A percentile compares a stretch with the other conserved stretches of the same genome.
phyloP scores from a whole-genome alignment of 2,797 vertebrate genomes.

The Chelon labrosus region DNA sequence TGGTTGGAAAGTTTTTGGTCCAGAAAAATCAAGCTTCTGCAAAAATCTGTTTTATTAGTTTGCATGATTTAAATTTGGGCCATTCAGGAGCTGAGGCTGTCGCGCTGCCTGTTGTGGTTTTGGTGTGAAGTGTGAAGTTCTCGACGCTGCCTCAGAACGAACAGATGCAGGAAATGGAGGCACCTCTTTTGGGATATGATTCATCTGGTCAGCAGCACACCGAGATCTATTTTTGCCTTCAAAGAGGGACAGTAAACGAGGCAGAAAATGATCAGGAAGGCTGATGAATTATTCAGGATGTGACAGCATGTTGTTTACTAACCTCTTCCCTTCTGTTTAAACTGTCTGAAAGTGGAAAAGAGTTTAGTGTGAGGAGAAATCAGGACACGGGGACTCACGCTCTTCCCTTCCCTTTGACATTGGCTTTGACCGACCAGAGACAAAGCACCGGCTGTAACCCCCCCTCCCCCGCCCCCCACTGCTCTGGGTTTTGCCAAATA shows the following conservation, averaged over 20 bases:
- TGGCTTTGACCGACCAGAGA: conserved; percentile 24
- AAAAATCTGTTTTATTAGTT: no score
- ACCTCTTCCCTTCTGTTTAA: conserved; percentile 22
- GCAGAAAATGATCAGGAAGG: conserved; percentile 13
- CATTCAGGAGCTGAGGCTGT: no score
- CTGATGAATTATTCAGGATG: conserved; percentile 60
- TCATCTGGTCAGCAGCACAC: conserved; percentile 45
- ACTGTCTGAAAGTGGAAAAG: not conserved
- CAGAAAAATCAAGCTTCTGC: no score
- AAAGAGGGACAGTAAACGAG: conserved; percentile 15
- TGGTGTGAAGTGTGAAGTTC: conserved; percentile 4
- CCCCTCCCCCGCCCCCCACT: not conserved
- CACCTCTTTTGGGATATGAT: conserved; percentile 44
- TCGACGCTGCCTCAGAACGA: conserved; percentile 39
- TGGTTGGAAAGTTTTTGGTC: no score
- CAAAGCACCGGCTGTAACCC: conserved; percentile 17
- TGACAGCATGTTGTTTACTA: conserved; percentile 27
- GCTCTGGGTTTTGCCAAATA: conserved; percentile 37
- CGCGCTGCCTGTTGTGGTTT: not conserved
- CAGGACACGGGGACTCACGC: not conserved
- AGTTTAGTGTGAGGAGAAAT: not conserved
- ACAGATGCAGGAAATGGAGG: conserved; percentile 59
- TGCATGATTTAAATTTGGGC: no score
- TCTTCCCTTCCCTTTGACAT: conserved; percentile 23
- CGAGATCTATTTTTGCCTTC: conserved; percentile 31